phyloP scores from a whole-genome alignment of 2,113 vertebrate genomes.

The Ochotona curzoniae region DNA sequence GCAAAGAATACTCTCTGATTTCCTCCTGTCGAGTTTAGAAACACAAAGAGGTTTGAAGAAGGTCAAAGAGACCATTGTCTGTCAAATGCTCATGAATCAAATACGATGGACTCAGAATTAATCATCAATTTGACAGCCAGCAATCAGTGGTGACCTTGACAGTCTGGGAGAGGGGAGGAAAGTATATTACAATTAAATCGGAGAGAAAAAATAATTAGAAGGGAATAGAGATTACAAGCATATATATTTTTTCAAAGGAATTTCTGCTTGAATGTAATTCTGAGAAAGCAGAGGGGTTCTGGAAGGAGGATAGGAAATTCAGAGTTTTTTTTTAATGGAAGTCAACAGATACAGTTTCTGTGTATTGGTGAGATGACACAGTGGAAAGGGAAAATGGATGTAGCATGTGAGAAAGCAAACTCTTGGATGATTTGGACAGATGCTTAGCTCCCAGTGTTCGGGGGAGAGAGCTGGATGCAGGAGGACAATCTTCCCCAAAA shows the following conservation, averaged over 20 bases:
- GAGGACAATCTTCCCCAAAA: not conserved
- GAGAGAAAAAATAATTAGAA: not conserved
- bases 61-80: not conserved
- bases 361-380: not conserved
- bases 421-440: not conserved
- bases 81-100: not conserved
- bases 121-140: not conserved
- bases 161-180: not conserved
- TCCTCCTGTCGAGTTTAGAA: not conserved
- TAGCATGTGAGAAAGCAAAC: not conserved
- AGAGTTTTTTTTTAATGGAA: not conserved
- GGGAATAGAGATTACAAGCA: not conserved
- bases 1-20: too few species aligned
- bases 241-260: not conserved
- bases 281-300: not conserved
- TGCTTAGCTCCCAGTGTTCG: not conserved
- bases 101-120: not conserved
- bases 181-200: not conserved
- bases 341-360: not conserved
- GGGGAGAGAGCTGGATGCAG: not conserved
- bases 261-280: not conserved
- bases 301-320: not conserved
- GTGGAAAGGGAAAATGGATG: not conserved
- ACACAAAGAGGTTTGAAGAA: not conserved
- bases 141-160: not conserved